phyloP scores from a whole-genome alignment of 2,113 vertebrate species.

The Catagonus wagneri region DNA sequence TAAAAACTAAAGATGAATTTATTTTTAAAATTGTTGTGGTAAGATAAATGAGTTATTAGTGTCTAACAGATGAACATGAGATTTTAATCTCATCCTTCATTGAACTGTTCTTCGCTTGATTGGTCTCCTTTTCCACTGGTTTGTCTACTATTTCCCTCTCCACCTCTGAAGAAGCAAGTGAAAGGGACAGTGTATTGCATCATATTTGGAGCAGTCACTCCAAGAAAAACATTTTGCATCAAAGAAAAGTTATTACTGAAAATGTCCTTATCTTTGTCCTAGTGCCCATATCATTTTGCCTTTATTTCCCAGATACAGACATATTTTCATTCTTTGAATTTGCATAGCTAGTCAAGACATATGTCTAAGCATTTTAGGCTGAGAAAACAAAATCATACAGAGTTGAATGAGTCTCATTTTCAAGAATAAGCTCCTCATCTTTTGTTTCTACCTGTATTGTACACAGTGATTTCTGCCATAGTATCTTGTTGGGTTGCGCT shows the following conservation, averaged over 20 bases:
- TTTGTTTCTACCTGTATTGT: slow-evolving; percentile 56
- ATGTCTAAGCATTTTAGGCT: neutral
- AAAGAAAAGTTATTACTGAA: slow-evolving; percentile 29
- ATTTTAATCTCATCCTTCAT: neutral
- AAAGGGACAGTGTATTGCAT: neutral
- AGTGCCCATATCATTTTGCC: neutral
- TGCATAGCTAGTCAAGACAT: neutral
- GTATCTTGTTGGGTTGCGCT: neutral
- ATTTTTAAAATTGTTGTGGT: neutral
- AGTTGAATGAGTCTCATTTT: slow-evolving; percentile 59
- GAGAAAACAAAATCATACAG: slow-evolving; percentile 55
- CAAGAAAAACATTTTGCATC: neutral
- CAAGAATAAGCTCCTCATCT: slow-evolving; percentile 27
- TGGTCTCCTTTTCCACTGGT: neutral
- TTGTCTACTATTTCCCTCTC: neutral
- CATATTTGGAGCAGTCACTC: neutral
- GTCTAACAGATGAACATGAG: neutral
- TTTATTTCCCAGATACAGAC: neutral
- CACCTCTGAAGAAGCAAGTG: neutral
- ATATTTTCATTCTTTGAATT: neutral
- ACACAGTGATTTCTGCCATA: slow-evolving; percentile 21
- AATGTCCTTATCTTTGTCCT: neutral
- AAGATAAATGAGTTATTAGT: neutral
- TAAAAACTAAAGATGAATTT: neutral
- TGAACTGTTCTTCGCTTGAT: neutral